phyloP scores from a whole-genome alignment of 2,888 invertebrate species.

The Dendrolimus pini region DNA sequence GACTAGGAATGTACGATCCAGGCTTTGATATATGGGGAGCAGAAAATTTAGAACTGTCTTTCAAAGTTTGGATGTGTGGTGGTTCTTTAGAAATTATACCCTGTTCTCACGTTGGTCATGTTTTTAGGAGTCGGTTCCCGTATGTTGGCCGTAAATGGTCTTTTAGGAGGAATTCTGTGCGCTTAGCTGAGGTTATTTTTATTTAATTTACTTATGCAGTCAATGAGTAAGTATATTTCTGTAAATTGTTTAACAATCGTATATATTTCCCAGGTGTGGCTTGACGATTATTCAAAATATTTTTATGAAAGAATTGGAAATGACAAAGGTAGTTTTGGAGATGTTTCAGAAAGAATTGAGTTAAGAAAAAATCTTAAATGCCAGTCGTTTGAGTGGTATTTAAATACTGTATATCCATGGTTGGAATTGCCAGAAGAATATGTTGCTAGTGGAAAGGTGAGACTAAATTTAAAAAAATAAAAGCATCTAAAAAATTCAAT shows the following conservation, averaged over 20 bases:
- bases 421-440: conserved; percentile 95
- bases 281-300: conserved; percentile 96
- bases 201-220: neutral
- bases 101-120: conserved; percentile 98
- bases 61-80: conserved; percentile 99
- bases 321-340: conserved; percentile 93
- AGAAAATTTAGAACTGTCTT: conserved; percentile 96
- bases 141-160: conserved; percentile 94
- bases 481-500: too few species aligned
- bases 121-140: conserved; percentile 95
- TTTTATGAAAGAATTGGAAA: conserved; percentile 97
- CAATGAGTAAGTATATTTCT: neutral
- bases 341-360: conserved; percentile 85
- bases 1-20: conserved; percentile 95
- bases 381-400: conserved; percentile 97
- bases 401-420: conserved; percentile 97
- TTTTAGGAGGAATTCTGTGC: conserved; percentile 91
- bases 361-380: conserved; percentile 89
- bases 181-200: conserved; percentile 85
- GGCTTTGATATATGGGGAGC: conserved; percentile 99
- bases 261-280: conserved; percentile 81
- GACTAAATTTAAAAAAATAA: conserved; percentile 6
- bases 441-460: conserved; percentile 95
- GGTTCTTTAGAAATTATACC: conserved; percentile 97
- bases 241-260: neutral